Evolutionary conservation across 2,797 vertebrate genomes (phyloP).

Genomic region (Urocyon cinereoargenteus): DNA sequence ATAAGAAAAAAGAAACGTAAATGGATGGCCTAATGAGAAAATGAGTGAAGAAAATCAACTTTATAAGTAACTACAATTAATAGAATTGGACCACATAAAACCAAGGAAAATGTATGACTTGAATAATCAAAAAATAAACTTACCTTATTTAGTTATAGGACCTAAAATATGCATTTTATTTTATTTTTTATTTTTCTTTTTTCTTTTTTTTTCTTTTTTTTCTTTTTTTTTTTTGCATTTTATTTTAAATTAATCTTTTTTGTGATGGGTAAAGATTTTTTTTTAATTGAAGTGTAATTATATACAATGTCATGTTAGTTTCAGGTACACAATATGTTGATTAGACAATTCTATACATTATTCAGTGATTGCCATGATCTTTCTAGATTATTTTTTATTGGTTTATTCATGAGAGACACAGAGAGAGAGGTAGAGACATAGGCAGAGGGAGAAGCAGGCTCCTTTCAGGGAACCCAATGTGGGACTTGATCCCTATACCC

Average conservation of each 20-base stretch:
- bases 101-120: neutral
- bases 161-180: neutral
- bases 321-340: neutral
- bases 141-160: neutral
- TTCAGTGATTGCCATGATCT: neutral
- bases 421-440: no score
- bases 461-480: no score
- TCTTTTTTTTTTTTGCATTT: no score
- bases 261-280: neutral
- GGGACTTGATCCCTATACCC: no score
- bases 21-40: neutral
- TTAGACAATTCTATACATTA: neutral
- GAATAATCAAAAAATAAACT: neutral
- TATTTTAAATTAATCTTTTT: neutral
- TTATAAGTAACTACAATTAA: neutral
- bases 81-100: neutral
- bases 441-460: no score
- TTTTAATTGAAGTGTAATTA: neutral
- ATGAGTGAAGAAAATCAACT: neutral
- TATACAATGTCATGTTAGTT: neutral
- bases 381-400: no score
- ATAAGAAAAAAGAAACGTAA: neutral
- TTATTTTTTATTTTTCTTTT: no score
- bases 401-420: no score
- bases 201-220: no score